Percentiles rank a stretch among this genome's conserved stretches.
Evolutionary conservation across 2,888 invertebrate genomes (phyloP).

Genomic region (Crematogaster levior): DNA sequence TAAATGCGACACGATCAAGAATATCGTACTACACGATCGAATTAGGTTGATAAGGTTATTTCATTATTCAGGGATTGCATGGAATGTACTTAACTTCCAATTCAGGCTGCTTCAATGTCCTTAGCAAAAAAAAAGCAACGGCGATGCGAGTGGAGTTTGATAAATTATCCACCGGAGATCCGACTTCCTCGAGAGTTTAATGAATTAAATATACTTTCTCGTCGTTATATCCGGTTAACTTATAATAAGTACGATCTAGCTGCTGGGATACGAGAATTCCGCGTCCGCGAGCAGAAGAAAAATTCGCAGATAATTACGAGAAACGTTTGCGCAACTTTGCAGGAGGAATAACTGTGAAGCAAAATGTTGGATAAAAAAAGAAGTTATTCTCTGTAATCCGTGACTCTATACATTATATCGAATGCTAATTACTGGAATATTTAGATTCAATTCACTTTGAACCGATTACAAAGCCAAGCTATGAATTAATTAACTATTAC

Average conservation of each 20-base stretch:
- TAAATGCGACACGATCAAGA: conserved; percentile 11
- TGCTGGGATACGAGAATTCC: conserved; percentile 23
- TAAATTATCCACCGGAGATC: conserved; percentile 57
- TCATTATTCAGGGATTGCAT: conserved; percentile 58
- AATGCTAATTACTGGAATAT: conserved; percentile 31
- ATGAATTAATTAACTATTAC: conserved; percentile 23
- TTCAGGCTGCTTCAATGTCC: conserved; percentile 17
- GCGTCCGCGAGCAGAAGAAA: conserved; percentile 40
- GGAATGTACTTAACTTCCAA: conserved; percentile 40
- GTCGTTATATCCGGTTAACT: conserved; percentile 58
- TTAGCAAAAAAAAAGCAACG: conserved; percentile 22
- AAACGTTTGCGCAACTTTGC: conserved; percentile 41
- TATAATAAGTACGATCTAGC: conserved; percentile 48
- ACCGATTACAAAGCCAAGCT: conserved; percentile 3
- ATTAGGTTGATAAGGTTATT: conserved; percentile 54
- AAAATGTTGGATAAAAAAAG: conserved; percentile 24
- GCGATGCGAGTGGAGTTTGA: conserved; percentile 42
- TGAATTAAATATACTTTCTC: conserved; percentile 54
- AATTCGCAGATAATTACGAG: conserved; percentile 50
- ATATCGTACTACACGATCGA: background rate
- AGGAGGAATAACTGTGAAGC: conserved; percentile 19
- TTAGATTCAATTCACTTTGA: conserved; percentile 36
- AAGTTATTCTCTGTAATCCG: background rate
- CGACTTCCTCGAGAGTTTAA: conserved; percentile 37
- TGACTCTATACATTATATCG: conserved; percentile 16